These are phyloP conservation scores for Microctonus brassicae DNA, from an alignment of 2,888 invertebrate genomes.

Conservation along the genomic window DNA sequence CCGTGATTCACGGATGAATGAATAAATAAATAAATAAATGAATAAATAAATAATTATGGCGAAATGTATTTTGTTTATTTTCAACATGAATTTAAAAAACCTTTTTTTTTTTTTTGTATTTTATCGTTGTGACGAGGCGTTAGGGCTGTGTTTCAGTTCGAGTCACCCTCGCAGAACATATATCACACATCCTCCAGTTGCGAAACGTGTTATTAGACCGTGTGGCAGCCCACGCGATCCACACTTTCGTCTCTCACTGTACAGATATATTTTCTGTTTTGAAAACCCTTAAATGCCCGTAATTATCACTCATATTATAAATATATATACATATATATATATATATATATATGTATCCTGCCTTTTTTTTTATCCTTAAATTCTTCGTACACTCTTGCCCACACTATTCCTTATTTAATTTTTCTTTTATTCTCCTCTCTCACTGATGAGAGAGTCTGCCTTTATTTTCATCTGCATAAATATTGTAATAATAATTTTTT, in stretches of 20 bases:
- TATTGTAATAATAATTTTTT: slow-evolving; percentile 44
- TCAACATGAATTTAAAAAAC: too few species aligned
- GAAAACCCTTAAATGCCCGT: slow-evolving; percentile 59
- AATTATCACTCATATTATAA: slow-evolving; percentile 60
- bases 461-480: slow-evolving; percentile 57
- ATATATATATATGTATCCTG: too few species aligned
- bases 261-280: slow-evolving; percentile 36
- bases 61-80: too few species aligned
- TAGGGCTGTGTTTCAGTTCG: not conserved
- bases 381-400: slow-evolving; percentile 5
- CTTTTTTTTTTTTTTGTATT: not conserved
- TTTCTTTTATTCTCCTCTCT: not conserved
- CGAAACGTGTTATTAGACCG: slow-evolving; percentile 63
- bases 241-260: slow-evolving; percentile 20
- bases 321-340: not conserved
- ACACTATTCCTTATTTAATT: slow-evolving; percentile 1
- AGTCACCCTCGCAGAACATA: slow-evolving; percentile 14
- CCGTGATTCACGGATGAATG: not conserved
- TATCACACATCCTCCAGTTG: slow-evolving; percentile 33
- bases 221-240: slow-evolving; percentile 57
- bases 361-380: slow-evolving; percentile 9
- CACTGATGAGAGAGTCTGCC: too few species aligned
- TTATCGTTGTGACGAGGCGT: not conserved
- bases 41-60: not conserved
- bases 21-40: not conserved